phyloP scores from a whole-genome alignment of 2,797 vertebrate genomes.

The Alexandromys oeconomus region DNA sequence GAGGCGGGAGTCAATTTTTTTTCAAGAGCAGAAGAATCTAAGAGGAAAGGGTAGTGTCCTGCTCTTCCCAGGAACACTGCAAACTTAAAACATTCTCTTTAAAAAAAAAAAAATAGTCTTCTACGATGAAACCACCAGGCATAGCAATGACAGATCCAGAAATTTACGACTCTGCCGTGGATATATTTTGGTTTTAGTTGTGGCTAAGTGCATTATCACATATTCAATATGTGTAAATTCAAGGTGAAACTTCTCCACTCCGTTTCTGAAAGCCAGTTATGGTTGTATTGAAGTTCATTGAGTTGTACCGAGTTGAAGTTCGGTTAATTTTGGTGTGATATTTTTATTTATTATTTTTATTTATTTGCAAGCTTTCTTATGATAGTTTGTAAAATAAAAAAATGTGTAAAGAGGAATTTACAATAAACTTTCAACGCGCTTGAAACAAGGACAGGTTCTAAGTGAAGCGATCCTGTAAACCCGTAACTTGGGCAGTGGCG shows the following conservation, averaged over 20 bases:
- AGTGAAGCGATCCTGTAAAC: neutral
- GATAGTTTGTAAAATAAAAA: neutral
- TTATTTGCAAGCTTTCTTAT: neutral
- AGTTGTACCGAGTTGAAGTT: neutral
- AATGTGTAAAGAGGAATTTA: neutral
- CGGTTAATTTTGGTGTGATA: neutral
- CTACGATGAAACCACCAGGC: neutral
- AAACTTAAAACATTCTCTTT: neutral
- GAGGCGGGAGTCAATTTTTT: neutral
- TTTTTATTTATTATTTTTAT: neutral
- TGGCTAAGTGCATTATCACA: neutral
- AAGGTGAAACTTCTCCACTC: neutral
- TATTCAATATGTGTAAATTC: neutral
- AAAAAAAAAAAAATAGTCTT: neutral
- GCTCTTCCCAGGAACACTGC: neutral
- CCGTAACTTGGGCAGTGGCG: neutral
- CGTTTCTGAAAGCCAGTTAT: neutral
- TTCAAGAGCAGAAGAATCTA: neutral
- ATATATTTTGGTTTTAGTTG: neutral
- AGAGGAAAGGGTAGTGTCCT: neutral
- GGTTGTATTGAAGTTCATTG: neutral
- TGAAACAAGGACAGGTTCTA: neutral
- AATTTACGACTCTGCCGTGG: neutral
- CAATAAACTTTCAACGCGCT: neutral
- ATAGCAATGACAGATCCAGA: neutral